phyloP scores from a whole-genome alignment of 2,888 invertebrate species.

The Drosophila atripex region DNA sequence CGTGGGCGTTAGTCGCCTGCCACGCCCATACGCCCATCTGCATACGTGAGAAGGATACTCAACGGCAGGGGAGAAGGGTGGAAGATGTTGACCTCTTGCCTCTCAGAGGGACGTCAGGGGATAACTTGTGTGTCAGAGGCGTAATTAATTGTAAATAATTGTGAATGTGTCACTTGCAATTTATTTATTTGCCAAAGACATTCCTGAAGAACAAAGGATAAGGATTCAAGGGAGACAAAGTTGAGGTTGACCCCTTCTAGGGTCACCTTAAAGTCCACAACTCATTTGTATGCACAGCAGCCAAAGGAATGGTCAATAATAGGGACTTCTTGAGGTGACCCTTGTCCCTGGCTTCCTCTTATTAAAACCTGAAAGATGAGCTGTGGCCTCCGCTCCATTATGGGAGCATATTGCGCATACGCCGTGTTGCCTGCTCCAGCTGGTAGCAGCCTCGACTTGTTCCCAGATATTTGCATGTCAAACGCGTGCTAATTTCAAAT shows the following conservation, averaged over 20 bases:
- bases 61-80: constrained; percentile 4
- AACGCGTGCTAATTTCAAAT: constrained; percentile 72
- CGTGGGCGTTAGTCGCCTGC: constrained; percentile 15
- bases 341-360: neutral
- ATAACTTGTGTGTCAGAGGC: constrained; percentile 48
- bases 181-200: constrained; percentile 63
- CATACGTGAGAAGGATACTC: constrained; percentile 42
- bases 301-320: constrained; percentile 5
- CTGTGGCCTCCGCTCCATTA: neutral
- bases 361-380: neutral
- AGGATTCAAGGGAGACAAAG: constrained; percentile 3
- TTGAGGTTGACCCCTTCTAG: constrained; percentile 5
- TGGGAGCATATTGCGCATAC: constrained; percentile 33
- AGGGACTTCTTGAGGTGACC: constrained; percentile 20
- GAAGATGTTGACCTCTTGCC: constrained; percentile 7
- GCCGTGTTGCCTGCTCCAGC: constrained; percentile 11
- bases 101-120: neutral
- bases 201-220: constrained; percentile 32
- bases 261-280: constrained; percentile 9
- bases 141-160: constrained; percentile 76
- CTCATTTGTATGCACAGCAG: constrained; percentile 29
- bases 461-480: constrained; percentile 72
- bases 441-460: constrained; percentile 42
- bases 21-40: constrained; percentile 35
- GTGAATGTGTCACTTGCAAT: constrained; percentile 71